These are phyloP conservation scores for Leuciscus waleckii DNA, from an alignment of 2,797 vertebrate genomes.

Conservation along the genomic window DNA sequence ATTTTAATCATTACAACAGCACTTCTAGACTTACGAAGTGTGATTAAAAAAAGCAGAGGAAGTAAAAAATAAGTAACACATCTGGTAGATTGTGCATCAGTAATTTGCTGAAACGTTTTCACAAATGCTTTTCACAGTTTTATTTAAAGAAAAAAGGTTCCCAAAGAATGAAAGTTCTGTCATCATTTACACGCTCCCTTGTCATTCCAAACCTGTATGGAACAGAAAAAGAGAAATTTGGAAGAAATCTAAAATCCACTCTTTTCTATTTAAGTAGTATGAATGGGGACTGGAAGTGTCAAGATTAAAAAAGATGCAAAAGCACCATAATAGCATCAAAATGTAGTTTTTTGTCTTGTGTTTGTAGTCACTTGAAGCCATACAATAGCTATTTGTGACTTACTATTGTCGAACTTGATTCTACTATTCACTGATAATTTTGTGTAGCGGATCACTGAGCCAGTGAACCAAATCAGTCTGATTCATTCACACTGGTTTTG, in stretches of 20 bases:
- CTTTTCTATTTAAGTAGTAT: background rate
- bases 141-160: background rate
- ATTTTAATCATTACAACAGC: slow-evolving; percentile 45
- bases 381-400: background rate
- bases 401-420: too few relatives aligned
- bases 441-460: background rate
- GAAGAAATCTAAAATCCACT: background rate
- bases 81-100: slow-evolving; percentile 11
- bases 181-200: background rate
- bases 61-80: slow-evolving; percentile 19
- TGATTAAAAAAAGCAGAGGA: slow-evolving; percentile 37
- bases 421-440: background rate
- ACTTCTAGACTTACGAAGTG: slow-evolving; percentile 12
- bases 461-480: background rate
- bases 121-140: slow-evolving; percentile 21
- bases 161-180: background rate
- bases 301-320: background rate
- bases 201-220: background rate
- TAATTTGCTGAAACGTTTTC: slow-evolving; percentile 9
- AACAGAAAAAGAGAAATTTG: background rate
- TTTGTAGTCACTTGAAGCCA: background rate
- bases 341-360: background rate
- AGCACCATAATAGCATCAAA: background rate
- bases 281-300: background rate
- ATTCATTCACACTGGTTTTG: background rate